Evolutionary conservation across 2,113 vertebrate species (phyloP), one percentile per base, ranked within the genome.

Genomic region (Desmodus rotundus): DNA sequence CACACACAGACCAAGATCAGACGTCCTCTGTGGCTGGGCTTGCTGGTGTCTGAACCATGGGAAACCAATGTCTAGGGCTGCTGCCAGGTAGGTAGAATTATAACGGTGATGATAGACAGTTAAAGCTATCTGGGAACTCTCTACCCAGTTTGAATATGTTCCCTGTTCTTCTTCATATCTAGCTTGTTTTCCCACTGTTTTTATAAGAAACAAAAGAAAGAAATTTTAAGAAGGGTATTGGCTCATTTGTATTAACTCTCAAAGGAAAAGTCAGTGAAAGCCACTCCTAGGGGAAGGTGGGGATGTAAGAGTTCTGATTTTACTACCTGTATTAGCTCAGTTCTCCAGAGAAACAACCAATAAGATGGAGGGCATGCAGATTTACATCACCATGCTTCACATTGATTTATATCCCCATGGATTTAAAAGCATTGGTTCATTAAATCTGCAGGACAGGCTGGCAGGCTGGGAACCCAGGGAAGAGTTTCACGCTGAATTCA

Each of bases 11-110:
- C 50, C 6, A 52, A 58, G 14, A 63, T 6, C 7, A 17, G 41
- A 41, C 1, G 6, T 52, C 28, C 50, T 36, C 38, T 0, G 1
- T 36, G 33, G 22, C 47, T 61, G 47, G 31, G 24, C 56, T 83
- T 20, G 11, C n/a, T 52, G 20, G 8, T 15, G 8, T 88, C 41
- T 50, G n/a, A 47, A 83, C n/a, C 68, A 82, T 95, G 94, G 43
- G 41, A 28, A n/a, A 28, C 0, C 0, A 12, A 1, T 16, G 41
- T 50, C 85, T 31, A 19, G 43, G 28, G 1, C 3, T 63, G 4
- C 16, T 83, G 8, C 12, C 28, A 17, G 85, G 85, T 95, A 78
- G 24, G 90, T 17, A 47, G 58, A 61, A 70, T 56, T 11, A 13
- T 45, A 76, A 47, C 14, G 11, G 4, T 28, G 7, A 4, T 7